Evolutionary conservation across 2,113 vertebrate species (phyloP).

Genomic region (Chloropsis hardwickii): DNA sequence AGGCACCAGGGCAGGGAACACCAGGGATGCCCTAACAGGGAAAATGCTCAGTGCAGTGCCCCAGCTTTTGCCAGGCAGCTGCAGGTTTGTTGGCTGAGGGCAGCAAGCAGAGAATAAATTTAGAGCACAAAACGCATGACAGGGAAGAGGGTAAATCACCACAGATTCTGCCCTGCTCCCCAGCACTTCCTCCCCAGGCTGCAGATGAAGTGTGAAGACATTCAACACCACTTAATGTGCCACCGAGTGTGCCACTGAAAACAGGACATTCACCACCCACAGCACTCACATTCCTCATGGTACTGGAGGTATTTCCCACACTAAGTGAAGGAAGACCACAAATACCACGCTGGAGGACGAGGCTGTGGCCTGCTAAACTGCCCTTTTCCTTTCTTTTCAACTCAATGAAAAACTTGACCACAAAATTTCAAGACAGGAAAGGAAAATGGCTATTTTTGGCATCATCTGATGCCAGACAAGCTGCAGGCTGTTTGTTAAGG

Average conservation of each 20-base stretch:
- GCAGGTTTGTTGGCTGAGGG: not conserved
- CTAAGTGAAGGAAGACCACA: constrained; percentile 15
- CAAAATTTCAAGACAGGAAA: not conserved
- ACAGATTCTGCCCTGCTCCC: not conserved
- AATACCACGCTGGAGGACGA: not conserved
- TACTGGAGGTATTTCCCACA: constrained; percentile 24
- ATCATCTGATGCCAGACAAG: not conserved
- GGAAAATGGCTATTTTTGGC: not conserved
- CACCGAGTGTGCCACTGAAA: constrained; percentile 22
- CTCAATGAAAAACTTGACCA: not conserved
- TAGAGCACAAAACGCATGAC: not conserved
- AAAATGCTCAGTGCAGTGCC: not conserved
- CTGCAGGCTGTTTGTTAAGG: not conserved
- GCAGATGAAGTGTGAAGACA: not conserved
- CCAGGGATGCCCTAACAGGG: not conserved
- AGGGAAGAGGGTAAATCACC: not conserved
- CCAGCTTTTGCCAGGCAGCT: not conserved
- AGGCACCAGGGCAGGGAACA: not conserved
- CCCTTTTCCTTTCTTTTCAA: constrained; percentile 28
- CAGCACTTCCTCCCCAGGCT: not conserved
- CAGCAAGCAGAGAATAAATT: not conserved
- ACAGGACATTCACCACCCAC: constrained; percentile 38
- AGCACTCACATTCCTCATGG: constrained; percentile 22
- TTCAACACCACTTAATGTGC: constrained; percentile 21
- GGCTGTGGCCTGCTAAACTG: not conserved